These are phyloP conservation scores for Diachasmimorpha longicaudata DNA, from an alignment of 1,140 invertebrate genomes.

Conservation along the genomic window DNA sequence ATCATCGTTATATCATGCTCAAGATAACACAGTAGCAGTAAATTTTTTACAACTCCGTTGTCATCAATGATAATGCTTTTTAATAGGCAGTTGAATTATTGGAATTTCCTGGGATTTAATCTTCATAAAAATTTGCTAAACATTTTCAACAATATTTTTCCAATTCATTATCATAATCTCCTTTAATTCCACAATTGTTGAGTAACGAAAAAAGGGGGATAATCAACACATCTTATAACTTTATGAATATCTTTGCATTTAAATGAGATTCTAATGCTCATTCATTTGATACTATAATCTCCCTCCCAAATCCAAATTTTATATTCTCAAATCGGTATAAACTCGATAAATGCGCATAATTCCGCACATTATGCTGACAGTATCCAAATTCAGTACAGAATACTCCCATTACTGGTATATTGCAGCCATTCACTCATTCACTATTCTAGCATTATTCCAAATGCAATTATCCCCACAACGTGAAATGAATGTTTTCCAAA, in stretches of 20 bases:
- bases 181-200: not conserved
- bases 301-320: not conserved
- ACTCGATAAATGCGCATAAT: not conserved
- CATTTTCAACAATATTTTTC: not conserved
- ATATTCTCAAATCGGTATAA: not conserved
- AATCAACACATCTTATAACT: not conserved
- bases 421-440: not conserved
- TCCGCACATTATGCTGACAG: not conserved
- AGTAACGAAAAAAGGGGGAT: not conserved
- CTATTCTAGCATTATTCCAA: not conserved
- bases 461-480: not conserved
- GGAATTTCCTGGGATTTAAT: not conserved
- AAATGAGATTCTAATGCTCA: not conserved
- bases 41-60: not conserved
- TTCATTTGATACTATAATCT: not conserved
- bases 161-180: not conserved
- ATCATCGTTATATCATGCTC: not conserved
- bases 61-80: not conserved
- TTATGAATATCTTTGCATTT: not conserved
- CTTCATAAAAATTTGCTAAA: not conserved
- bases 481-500: not conserved
- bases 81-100: not conserved
- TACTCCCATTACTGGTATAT: not conserved
- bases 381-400: not conserved
- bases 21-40: not conserved